A percentile compares a stretch with the other conserved stretches of the same genome.
phyloP scores from a whole-genome alignment of 1,140 invertebrate species.

The Popillia japonica region DNA sequence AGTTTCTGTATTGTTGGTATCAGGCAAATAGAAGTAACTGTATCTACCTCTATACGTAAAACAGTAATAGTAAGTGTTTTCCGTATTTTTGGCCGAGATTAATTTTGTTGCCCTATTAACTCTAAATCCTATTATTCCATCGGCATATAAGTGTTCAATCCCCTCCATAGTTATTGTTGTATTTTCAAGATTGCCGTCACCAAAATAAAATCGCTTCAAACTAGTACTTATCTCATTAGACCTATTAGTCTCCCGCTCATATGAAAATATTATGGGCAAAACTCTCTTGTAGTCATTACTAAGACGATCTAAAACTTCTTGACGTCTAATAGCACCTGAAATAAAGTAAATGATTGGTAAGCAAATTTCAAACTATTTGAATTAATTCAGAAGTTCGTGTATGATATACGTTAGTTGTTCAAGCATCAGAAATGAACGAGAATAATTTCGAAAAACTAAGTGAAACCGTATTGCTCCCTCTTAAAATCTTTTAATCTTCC shows the following conservation, averaged over 20 bases:
- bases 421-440: no score
- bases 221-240: background rate
- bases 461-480: background rate
- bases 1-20: conserved; percentile 51
- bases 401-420: no score
- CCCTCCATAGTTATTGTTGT: background rate
- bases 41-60: conserved; percentile 66
- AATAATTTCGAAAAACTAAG: no score
- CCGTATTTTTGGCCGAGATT: conserved; percentile 60
- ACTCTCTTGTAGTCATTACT: conserved; percentile 57
- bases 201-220: background rate
- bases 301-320: conserved; percentile 59
- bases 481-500: no score
- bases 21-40: conserved; percentile 64
- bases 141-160: conserved; percentile 61
- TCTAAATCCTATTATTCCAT: conserved; percentile 63
- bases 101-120: conserved; percentile 64
- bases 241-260: conserved; percentile 1
- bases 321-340: conserved; percentile 57
- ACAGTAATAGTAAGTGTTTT: conserved; percentile 65
- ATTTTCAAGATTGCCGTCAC: background rate
- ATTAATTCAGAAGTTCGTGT: no score
- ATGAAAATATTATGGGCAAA: conserved; percentile 1
- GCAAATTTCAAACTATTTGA: no score
- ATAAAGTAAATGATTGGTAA: background rate